These are phyloP conservation scores for Noctua fimbriata DNA, from an alignment of 2,888 invertebrate species.

Conservation along the genomic window DNA sequence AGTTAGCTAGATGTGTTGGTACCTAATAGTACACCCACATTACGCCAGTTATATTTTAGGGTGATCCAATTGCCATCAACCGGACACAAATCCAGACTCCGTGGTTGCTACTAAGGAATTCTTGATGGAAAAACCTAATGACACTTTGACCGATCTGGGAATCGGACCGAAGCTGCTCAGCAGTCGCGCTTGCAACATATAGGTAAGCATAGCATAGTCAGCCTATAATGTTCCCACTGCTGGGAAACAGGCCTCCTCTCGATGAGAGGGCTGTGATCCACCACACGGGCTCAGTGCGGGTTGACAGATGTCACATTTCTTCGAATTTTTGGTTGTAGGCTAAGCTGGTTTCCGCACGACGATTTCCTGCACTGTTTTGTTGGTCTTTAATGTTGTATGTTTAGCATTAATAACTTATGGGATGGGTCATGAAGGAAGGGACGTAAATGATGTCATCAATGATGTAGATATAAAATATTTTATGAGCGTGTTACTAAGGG, in stretches of 20 bases:
- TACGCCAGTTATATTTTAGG: neutral
- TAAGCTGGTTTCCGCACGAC: neutral
- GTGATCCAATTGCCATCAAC: neutral
- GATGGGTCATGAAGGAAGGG: neutral
- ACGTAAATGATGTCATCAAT: constrained; percentile 30
- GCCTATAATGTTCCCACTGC: neutral
- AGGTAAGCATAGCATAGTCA: neutral
- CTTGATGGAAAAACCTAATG: neutral
- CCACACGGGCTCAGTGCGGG: too few species aligned
- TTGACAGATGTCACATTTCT: neutral
- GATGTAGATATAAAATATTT: constrained; percentile 24
- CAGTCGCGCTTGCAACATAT: neutral
- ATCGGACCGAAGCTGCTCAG: neutral
- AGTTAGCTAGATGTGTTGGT: neutral
- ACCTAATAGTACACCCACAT: neutral
- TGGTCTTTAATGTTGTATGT: neutral
- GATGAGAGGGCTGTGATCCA: neutral
- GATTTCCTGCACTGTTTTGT: neutral
- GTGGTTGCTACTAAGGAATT: too few species aligned
- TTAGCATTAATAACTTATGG: neutral
- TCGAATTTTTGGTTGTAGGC: neutral
- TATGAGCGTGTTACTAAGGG: constrained; percentile 4
- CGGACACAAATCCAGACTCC: neutral
- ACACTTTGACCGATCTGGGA: neutral
- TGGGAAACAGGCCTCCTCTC: neutral